Base-by-base conservation (phyloP, 2,888 invertebrate genomes). In the Limnephilus marmoratus region DNA sequence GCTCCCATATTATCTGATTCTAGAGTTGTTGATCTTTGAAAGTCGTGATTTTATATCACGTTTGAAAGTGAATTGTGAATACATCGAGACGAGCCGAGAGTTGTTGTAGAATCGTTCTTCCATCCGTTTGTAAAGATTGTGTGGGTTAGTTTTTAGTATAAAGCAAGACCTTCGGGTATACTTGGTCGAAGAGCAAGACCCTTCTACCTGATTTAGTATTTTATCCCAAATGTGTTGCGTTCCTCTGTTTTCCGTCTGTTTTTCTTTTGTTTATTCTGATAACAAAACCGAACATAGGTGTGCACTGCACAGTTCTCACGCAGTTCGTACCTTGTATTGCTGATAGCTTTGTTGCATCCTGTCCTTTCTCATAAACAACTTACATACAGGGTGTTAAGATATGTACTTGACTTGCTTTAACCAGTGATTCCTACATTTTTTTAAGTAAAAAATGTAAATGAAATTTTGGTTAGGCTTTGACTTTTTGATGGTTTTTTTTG, bases 251-350 rank as follows among this genome's bases (percentile, higher is more conserved):
- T 53, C 53, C 87, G n/a, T 34, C 53, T 53, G 87, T 68, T 87
- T 29, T 53, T 87, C 87, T 87, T 87, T 87, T 87, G 87, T 87
- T 87, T 53, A 18, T n/a, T 53, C 37, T 41, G 89, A 89, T 80
- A 81, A 89, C 81, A 89, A 89, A 88, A 53, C 53, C 18, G 68
- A 68, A 81, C 81, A 49, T 29, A 90, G 24, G 53, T 45, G 90
- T 41, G 45, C 41, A n/a, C 49, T 68, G 68, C 68, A n/a, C 4
- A n/a, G 24, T 90, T 83, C 90, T 90, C 90, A 90, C 90, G 90
- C 12, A 18, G 83, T 85, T 37, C 86, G 13, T 68, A 68, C 24
- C 68, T 68, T 68, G 15, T 3, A 34, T 12, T 31, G 31, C 82
- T 82, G 82, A 34, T 82, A 24, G 2, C 31, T 85, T 4, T 24